These are phyloP conservation scores for Orussus abietinus DNA, from an alignment of 1,140 invertebrate genomes.

Conservation along the genomic window DNA sequence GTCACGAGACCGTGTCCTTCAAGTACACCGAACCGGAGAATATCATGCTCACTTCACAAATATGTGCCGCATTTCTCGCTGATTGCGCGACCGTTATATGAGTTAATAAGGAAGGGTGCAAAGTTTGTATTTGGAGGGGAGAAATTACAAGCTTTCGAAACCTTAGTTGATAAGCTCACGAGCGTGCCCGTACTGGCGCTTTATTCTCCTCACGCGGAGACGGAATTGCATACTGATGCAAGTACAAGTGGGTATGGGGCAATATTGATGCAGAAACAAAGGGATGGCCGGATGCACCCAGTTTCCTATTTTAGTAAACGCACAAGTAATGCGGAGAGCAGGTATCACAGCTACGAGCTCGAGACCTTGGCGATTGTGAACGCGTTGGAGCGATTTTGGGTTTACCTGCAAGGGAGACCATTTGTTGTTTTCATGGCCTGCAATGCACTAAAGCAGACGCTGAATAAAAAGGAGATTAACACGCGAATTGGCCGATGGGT, in stretches of 20 bases:
- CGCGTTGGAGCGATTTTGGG: too few species aligned
- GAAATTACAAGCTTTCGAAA: not conserved
- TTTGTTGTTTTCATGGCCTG: too few species aligned
- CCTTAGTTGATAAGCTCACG: not conserved
- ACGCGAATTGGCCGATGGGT: constrained; percentile 38
- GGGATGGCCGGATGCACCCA: constrained; percentile 24
- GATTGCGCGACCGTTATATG: not conserved
- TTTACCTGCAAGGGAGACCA: too few species aligned
- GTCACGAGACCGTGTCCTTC: too few species aligned
- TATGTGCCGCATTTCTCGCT: not conserved
- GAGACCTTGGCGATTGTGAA: too few species aligned
- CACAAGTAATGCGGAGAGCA: constrained; percentile 41
- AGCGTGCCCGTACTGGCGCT: constrained; percentile 19
- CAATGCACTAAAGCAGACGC: constrained; percentile 34
- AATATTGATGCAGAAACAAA: constrained; percentile 20
- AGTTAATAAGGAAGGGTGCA: not conserved
- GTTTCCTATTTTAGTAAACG: constrained; percentile 41
- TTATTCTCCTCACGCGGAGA: constrained; percentile 24
- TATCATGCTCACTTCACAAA: too few species aligned
- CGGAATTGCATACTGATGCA: constrained; percentile 32
- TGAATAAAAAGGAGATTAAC: constrained; percentile 31
- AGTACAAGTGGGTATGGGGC: constrained; percentile 24
- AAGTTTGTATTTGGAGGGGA: not conserved
- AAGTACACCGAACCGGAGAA: too few species aligned
- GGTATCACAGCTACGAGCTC: too few species aligned